Evolutionary conservation across 1,140 invertebrate species (phyloP), one percentile per base, ranked within the genome.

Genomic region (Batillaria attramentaria): DNA sequence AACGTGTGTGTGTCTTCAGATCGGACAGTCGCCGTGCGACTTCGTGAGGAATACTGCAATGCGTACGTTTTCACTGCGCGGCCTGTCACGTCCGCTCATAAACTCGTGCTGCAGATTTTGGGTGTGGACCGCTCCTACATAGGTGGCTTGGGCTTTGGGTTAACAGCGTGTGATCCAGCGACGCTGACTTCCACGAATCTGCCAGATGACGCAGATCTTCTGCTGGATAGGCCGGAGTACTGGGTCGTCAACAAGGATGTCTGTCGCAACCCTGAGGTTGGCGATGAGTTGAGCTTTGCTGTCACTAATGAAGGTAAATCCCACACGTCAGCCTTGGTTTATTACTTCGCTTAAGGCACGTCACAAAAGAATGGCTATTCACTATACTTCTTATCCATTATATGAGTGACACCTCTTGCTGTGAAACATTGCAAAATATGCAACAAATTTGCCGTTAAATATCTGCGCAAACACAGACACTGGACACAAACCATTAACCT

Each of bases 171-270:
- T 90, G 95, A 99, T 89, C 97, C 97, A 0, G 92, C 93, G 0
- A 93, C 92, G 13, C 85, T 99, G 13, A 85, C 82, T 50, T 92
- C 94, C 50, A 92, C 92, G 20, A 96, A 97, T 84, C 91, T 99
- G 13, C 98, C 98, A 0, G 97, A 98, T 84, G 97, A 99, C 91
- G 95, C 96, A 0, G 97, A 99, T 85, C 93, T 95, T 37, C 91
- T 99, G 0, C 90, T 99, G 3, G 98, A 99, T 89, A 92, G 98
- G n/a, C 95, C 95, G 0, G 97, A 99, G 87, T 99, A 99, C 89
- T 99, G 97, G 97, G 97, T 99, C 1, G 96, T 99, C 0, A 95
- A 95, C 83, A 96, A 98, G 85, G 96, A 99, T 88, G 96, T 98
- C 2, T 96, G 96, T 0, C 94, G 95, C 41, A 94, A 93, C 50